Evolutionary conservation across 2,113 vertebrate species (phyloP).

Genomic region (Triplophysa rosa): DNA sequence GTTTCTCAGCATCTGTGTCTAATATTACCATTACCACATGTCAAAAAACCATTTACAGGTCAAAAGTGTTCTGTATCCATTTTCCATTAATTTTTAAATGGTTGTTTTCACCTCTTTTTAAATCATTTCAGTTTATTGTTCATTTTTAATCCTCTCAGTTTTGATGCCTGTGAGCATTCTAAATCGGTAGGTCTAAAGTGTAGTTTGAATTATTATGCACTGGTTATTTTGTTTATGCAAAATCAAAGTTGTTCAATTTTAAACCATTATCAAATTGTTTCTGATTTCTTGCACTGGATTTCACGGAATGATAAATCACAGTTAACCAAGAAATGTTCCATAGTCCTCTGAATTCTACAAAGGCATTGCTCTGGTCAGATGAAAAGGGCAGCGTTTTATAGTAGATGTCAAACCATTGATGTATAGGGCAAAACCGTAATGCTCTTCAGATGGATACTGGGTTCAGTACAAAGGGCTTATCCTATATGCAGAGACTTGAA

Average conservation of each 20-base stretch:
- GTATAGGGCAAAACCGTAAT: conserved; percentile 26
- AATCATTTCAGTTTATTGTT: not conserved
- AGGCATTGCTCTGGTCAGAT: conserved; percentile 15
- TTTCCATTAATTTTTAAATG: not conserved
- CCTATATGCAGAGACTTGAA: not conserved
- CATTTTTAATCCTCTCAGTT: not conserved
- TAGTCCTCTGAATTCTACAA: not conserved
- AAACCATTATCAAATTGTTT: not conserved
- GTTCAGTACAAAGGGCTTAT: not conserved
- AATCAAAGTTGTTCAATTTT: not conserved
- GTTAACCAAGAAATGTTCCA: not conserved
- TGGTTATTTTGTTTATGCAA: not conserved
- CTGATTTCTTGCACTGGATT: not conserved
- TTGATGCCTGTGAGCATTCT: not conserved
- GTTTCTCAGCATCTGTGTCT: conserved; percentile 57
- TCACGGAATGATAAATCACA: not conserved
- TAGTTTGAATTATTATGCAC: not conserved
- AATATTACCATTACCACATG: conserved; percentile 39
- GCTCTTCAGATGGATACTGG: conserved; percentile 23
- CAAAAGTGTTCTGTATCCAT: not conserved
- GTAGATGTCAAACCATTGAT: conserved; percentile 39
- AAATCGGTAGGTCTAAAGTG: not conserved
- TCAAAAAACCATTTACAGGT: not conserved
- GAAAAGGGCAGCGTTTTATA: conserved; percentile 23
- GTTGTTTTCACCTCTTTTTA: not conserved